Percentiles rank a stretch among this genome's conserved stretches.
Conservation (phyloP, 2,888 invertebrate genomes). For the Pantelozetes paolii region DNA sequence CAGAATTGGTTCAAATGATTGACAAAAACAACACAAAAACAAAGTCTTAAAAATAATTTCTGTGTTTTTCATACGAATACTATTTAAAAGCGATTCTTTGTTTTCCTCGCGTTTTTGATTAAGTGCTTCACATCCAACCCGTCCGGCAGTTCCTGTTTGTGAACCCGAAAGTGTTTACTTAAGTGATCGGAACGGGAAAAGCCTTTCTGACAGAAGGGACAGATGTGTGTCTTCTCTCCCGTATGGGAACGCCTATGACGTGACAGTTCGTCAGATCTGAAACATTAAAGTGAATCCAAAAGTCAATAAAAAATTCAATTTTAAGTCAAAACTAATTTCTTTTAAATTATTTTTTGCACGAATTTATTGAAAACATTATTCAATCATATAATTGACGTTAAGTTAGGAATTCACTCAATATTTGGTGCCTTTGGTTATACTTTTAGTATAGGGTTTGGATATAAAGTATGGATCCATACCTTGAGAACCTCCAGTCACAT, state of each 20-base stretch:
- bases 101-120: constrained; percentile 38
- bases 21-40: neutral
- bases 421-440: neutral
- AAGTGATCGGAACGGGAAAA: constrained; percentile 40
- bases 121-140: constrained; percentile 39
- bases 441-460: neutral
- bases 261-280: constrained; percentile 39
- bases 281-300: neutral
- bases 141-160: constrained; percentile 41
- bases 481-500: constrained; percentile 33
- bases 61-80: neutral
- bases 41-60: neutral
- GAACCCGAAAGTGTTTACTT: constrained; percentile 38
- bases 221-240: constrained; percentile 41
- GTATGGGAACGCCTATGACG: constrained; percentile 42
- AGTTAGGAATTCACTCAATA: neutral
- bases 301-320: neutral
- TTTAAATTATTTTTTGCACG: neutral
- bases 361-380: neutral
- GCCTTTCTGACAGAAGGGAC: constrained; percentile 42
- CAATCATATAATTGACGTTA: too few relatives aligned
- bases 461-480: neutral
- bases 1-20: neutral
- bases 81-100: constrained; percentile 3
- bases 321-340: neutral